These are phyloP conservation scores for Zoroaster sp. DNA, from an alignment of 53 echinoderm and acorn worm species.

Conservation along the genomic window DNA sequence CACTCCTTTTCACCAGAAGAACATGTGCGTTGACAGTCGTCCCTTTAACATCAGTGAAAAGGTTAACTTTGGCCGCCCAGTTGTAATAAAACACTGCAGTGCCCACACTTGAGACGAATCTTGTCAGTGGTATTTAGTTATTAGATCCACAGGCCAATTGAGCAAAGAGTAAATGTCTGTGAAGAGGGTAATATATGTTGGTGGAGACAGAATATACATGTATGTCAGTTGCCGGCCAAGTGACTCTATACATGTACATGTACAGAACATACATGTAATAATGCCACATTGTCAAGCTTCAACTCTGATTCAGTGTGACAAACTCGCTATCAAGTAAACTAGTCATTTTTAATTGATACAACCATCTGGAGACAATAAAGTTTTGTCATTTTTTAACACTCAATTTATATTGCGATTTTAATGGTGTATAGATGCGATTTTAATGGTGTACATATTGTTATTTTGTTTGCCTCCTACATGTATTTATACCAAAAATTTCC, in stretches of 20 bases:
- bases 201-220: neutral
- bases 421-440: too few relatives aligned
- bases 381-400: neutral
- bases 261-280: too few relatives aligned
- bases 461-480: too few relatives aligned
- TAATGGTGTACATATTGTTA: too few relatives aligned
- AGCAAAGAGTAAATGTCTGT: neutral
- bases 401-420: neutral
- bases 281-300: too few relatives aligned
- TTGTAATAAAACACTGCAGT: neutral
- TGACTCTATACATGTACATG: neutral
- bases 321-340: too few relatives aligned
- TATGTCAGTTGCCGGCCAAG: neutral
- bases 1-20: too few relatives aligned
- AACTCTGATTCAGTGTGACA: too few relatives aligned
- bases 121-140: constrained; percentile 8
- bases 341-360: neutral
- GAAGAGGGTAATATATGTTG: neutral
- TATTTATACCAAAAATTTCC: too few relatives aligned
- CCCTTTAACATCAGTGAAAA: neutral
- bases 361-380: neutral
- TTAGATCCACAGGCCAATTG: constrained; percentile 1
- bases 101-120: neutral
- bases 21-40: too few relatives aligned
- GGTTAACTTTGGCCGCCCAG: neutral